phyloP scores from a whole-genome alignment of 2,888 invertebrate genomes.

The Apodemia zela region DNA sequence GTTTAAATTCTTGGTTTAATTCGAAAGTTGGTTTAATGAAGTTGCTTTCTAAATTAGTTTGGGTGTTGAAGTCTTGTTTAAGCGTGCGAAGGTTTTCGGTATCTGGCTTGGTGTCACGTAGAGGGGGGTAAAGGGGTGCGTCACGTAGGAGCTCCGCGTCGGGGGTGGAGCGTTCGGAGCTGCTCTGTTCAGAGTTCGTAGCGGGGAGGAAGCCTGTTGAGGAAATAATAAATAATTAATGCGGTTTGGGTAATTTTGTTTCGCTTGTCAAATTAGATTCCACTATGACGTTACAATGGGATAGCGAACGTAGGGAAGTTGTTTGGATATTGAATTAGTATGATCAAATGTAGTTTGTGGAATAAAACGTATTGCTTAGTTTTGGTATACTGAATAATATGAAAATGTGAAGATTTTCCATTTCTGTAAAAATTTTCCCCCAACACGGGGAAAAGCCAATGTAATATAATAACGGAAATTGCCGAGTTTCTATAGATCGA shows the following conservation, averaged over 20 bases:
- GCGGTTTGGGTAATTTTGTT: constrained; percentile 11
- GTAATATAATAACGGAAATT: too few species aligned
- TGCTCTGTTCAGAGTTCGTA: constrained; percentile 46
- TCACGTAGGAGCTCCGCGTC: constrained; percentile 58
- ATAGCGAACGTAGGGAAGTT: neutral
- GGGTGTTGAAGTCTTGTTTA: constrained; percentile 31
- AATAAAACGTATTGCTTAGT: neutral
- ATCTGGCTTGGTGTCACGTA: constrained; percentile 35
- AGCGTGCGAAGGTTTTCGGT: constrained; percentile 22
- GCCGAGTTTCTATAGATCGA: too few species aligned
- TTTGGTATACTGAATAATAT: neutral
- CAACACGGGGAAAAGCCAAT: too few species aligned
- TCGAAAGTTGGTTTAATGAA: constrained; percentile 17
- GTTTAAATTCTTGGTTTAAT: constrained; percentile 33
- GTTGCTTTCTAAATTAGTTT: constrained; percentile 21
- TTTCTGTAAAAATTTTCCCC: too few species aligned
- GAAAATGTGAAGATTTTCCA: neutral
- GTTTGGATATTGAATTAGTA: constrained; percentile 15
- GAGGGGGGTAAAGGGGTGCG: constrained; percentile 55
- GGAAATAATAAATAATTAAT: constrained; percentile 30
- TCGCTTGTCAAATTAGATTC: constrained; percentile 16
- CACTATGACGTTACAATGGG: constrained; percentile 11
- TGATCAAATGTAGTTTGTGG: neutral
- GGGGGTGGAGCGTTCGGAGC: constrained; percentile 48
- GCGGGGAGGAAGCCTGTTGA: constrained; percentile 48